Evolutionary conservation across 1,140 invertebrate species (phyloP), one percentile per base, ranked within the genome.

Genomic region (Heliconius hewitsoni): DNA sequence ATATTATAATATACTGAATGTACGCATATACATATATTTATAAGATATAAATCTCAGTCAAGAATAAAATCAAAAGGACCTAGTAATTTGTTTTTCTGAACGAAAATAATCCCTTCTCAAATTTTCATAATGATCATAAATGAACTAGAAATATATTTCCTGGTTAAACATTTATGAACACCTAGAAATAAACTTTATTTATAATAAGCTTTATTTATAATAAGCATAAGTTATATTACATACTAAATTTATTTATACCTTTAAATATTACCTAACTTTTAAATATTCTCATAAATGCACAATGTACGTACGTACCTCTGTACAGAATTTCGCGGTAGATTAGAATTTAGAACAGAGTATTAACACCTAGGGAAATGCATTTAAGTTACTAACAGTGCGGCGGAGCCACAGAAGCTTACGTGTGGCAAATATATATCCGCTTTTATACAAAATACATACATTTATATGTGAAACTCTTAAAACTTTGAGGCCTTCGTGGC

Each of bases 311-410:
- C 8, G 55, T 60, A 60, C n/a, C 55, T 60, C 55, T 60, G 19
- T 8, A 60, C 8, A 60, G 55, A 60, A 66, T 66, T 66, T 66
- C 23, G 60, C 27, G 60, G 60, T 66, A 66, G 60, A 66, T 66
- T 66, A 30, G 60, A 66, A 66, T 66, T 66, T 66, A 30, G 60
- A 66, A 27, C 60, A 66, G 27, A 66, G 23, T 66, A 30, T 66
- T 66, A 66, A 66, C 60, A 66, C 23, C 60, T 66, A 66, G 60
- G 60, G 23, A 66, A 66, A 66, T 66, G 60, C 23, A 66, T 66
- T 27, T 66, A 66, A 30, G 60, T 66, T 66, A 66, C 11, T 66
- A 66, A 66, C 60, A 66, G 60, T 66, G 60, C 60, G 60, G 60
- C 13, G 60, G 60, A 52, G 4, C 6, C 50, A 52, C 50, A 52